Evolutionary conservation across 1,140 invertebrate genomes (phyloP).

Genomic region (Drosophila arawakana): DNA sequence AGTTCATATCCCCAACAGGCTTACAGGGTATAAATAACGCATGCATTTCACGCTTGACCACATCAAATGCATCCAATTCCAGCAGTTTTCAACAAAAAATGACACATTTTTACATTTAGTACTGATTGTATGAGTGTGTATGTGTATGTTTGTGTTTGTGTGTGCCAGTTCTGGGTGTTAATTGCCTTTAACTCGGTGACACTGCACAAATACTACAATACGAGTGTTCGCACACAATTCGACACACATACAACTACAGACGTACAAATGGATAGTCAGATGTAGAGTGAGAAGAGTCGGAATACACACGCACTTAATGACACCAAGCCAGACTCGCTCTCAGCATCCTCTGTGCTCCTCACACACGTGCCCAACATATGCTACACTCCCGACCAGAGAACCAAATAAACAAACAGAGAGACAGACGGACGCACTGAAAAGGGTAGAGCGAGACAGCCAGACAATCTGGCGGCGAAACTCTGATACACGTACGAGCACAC

Average conservation of each 20-base stretch:
- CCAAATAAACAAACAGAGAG: constrained; percentile 35
- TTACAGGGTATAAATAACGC: constrained; percentile 23
- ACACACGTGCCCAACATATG: constrained; percentile 50
- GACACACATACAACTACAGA: constrained; percentile 30
- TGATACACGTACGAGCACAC: constrained; percentile 4
- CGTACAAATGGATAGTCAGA: too few relatives aligned
- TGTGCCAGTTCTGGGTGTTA: constrained; percentile 54
- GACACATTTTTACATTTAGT: constrained; percentile 26
- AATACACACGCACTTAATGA: constrained; percentile 71
- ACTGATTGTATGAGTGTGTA: not conserved
- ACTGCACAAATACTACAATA: constrained; percentile 56
- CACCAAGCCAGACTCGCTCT: constrained; percentile 51
- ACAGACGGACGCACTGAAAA: not conserved
- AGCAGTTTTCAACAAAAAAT: constrained; percentile 52
- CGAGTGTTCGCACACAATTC: not conserved
- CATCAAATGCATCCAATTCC: constrained; percentile 64
- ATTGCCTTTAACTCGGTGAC: constrained; percentile 76
- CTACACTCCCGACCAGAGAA: constrained; percentile 59
- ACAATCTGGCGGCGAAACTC: constrained; percentile 26
- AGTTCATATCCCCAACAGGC: not conserved
- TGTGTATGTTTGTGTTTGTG: constrained; percentile 8
- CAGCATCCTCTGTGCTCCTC: not conserved
- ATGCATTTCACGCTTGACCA: constrained; percentile 62
- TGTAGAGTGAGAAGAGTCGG: constrained; percentile 14
- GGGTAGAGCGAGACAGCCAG: constrained; percentile 17